Base-by-base conservation (phyloP, 2,113 vertebrate species). In the Siniperca knerii region DNA sequence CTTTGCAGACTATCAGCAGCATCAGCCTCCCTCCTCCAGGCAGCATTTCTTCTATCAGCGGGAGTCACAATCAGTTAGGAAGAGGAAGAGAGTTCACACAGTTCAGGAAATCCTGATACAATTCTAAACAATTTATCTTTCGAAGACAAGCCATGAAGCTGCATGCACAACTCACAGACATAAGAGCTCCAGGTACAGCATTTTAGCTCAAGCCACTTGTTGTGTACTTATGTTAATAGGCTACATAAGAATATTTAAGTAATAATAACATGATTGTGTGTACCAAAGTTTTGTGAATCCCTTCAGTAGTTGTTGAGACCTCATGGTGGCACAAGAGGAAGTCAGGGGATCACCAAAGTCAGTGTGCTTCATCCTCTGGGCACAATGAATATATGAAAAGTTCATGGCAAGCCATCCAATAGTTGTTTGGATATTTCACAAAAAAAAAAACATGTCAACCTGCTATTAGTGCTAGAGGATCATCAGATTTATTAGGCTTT, bases 11-110 rank as follows among this genome's bases (percentile, higher is more conserved):
- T 64, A 66, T 73, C 61, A 72, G 35, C 18, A 16, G 50, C 23
- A 29, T 75, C 54, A 65, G 37, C 50, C 58, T 60, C 69, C 57
- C 23, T 76, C 42, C 73, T 70, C 7, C 75, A 52, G 82, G 75
- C 62, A 42, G 23, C 9, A 37, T 65, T 33, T 72, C 50, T 71
- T 75, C 50, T 60, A 25, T 85, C 71, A 80, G 71, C 37, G 35
- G 61, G 79, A 80, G 62, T 65, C 67, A 42, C 48, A 66, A 77
- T 73, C 79, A 82, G 67, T 77, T 44, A 76, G 54, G 35, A 77
- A 35, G 29, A 62, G 7, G 69, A 68, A 48, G 64, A 57, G 76
- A 83, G 72, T 86, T 82, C 67, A 54, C 48, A 75, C 61, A 76
- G 71, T 73, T 85, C 60, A 23, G 48, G 61, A 46, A 82, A 58